A percentile compares a stretch with the other conserved stretches of the same genome.
phyloP scores from a whole-genome alignment of 1,140 invertebrate genomes.

The Plodia interpunctella region DNA sequence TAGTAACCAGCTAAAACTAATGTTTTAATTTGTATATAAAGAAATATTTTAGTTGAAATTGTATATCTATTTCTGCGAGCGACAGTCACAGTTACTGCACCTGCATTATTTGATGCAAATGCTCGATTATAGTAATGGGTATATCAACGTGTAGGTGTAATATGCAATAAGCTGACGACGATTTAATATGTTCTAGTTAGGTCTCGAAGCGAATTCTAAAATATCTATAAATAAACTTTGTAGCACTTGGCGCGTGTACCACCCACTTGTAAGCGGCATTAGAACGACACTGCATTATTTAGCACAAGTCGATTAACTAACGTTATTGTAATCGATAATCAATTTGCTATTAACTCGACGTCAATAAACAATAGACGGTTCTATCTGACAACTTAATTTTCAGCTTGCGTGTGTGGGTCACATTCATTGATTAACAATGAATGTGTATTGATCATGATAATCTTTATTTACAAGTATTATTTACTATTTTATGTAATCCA shows the following conservation, averaged over 20 bases:
- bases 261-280: not conserved
- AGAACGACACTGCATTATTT: not conserved
- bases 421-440: not conserved
- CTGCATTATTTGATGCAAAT: too few relatives aligned
- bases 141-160: too few relatives aligned
- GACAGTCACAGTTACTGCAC: too few relatives aligned
- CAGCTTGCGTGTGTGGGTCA: not conserved
- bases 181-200: not conserved
- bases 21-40: too few relatives aligned
- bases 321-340: too few relatives aligned
- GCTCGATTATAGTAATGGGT: too few relatives aligned
- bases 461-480: not conserved
- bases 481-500: not conserved
- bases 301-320: not conserved
- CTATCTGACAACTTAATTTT: not conserved
- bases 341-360: too few relatives aligned
- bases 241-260: not conserved
- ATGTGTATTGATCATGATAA: not conserved
- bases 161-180: not conserved
- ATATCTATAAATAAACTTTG: too few relatives aligned
- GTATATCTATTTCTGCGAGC: too few relatives aligned
- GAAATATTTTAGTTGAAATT: too few relatives aligned
- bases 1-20: too few relatives aligned
- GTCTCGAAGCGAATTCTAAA: not conserved
- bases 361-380: not conserved